A percentile compares a stretch with the other conserved stretches of the same genome.
phyloP scores from a whole-genome alignment of 2,797 vertebrate species.

The Botia kubotai region DNA sequence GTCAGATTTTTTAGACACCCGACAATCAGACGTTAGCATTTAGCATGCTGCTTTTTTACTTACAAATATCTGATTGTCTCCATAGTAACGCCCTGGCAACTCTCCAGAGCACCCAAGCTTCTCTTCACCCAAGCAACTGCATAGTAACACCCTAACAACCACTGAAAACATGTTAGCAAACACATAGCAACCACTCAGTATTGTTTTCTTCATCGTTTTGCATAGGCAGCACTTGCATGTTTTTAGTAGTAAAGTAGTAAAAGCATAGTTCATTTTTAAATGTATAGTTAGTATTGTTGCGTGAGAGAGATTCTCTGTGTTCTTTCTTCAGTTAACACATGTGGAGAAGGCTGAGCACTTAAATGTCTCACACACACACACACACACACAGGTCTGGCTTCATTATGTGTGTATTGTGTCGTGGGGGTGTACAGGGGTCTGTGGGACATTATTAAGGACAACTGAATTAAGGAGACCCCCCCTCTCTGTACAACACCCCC shows the following conservation, averaged over 20 bases:
- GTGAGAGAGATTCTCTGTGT: neutral
- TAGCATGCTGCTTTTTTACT: too few species aligned
- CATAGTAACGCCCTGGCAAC: too few species aligned
- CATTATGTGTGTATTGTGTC: conserved; percentile 46
- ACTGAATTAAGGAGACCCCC: conserved; percentile 63
- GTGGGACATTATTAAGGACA: conserved; percentile 65
- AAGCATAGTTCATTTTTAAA: neutral
- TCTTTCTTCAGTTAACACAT: neutral
- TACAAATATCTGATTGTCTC: too few species aligned
- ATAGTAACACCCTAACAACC: neutral
- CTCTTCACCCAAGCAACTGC: neutral
- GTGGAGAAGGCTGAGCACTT: neutral
- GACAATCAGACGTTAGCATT: too few species aligned
- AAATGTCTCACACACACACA: conserved; percentile 6
- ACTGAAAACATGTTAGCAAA: neutral
- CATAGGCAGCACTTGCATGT: too few species aligned
- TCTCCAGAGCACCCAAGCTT: too few species aligned
- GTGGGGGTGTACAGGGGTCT: conserved; percentile 54
- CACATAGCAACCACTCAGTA: neutral
- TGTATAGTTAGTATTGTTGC: neutral
- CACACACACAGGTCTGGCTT: conserved; percentile 21
- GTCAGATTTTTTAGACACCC: neutral
- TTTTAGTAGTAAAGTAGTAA: too few species aligned
- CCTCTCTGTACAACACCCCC: conserved; percentile 59
- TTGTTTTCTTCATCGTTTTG: neutral